Percentiles rank a stretch among this genome's conserved stretches.
phyloP scores from a whole-genome alignment of 2,113 vertebrate genomes.

The Sinocyclocheilus rhinocerous region DNA sequence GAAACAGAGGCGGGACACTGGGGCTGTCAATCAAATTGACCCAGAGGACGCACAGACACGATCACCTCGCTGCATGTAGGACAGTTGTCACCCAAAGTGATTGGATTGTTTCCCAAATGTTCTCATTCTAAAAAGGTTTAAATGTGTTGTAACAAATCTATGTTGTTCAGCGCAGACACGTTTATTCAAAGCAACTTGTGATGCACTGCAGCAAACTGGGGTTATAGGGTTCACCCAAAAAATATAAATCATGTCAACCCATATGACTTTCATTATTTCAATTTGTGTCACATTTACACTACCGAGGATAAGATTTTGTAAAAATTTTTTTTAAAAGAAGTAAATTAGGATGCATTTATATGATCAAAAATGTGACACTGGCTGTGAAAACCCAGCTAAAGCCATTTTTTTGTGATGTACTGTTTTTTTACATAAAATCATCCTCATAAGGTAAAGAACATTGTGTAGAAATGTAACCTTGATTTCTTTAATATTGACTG shows the following conservation, averaged over 20 bases:
- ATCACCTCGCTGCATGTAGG: constrained; percentile 2
- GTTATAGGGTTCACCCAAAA: neutral
- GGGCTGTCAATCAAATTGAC: constrained; percentile 28
- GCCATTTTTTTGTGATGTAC: too few relatives aligned
- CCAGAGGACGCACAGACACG: constrained; percentile 14
- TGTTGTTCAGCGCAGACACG: neutral
- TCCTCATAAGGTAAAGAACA: too few relatives aligned
- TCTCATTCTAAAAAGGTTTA: neutral
- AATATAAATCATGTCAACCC: neutral
- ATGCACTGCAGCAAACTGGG: neutral
- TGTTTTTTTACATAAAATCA: too few relatives aligned
- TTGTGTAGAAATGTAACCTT: too few relatives aligned
- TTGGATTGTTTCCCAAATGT: constrained; percentile 15
- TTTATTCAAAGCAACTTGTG: neutral
- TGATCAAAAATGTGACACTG: neutral
- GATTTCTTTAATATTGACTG: too few relatives aligned
- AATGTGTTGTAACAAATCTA: neutral
- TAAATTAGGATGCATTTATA: neutral
- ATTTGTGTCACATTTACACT: too few relatives aligned
- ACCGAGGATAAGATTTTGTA: too few relatives aligned
- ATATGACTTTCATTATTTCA: too few relatives aligned
- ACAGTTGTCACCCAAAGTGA: neutral
- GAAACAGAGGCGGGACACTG: constrained; percentile 10
- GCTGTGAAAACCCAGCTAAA: too few relatives aligned
- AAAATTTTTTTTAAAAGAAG: too few relatives aligned